These are phyloP conservation scores for Elephas maximus DNA, from an alignment of 2,113 vertebrate species.

Conservation along the genomic window DNA sequence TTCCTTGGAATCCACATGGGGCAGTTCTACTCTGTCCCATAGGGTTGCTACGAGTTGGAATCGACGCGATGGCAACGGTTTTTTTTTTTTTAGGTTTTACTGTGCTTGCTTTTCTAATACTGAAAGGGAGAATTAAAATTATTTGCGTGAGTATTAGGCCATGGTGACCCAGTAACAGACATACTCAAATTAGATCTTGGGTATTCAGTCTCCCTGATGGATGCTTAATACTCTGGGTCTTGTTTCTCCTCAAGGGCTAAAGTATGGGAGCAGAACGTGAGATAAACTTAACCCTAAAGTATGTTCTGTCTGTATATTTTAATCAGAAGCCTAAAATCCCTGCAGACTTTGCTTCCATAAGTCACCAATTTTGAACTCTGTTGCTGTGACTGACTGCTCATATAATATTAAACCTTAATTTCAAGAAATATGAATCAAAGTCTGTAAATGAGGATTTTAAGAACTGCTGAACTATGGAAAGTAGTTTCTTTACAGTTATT, in stretches of 20 bases:
- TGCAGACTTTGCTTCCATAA: slow-evolving; percentile 59
- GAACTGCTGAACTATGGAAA: slow-evolving; percentile 53
- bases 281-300: slow-evolving; percentile 66
- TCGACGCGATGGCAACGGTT: too few relatives aligned
- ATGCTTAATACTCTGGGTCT: slow-evolving; percentile 54
- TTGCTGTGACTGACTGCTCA: slow-evolving; percentile 66
- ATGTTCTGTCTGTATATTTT: slow-evolving; percentile 57
- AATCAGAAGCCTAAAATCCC: slow-evolving; percentile 71
- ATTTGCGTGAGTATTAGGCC: slow-evolving; percentile 27
- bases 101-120: slow-evolving; percentile 58
- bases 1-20: too few relatives aligned
- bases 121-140: slow-evolving; percentile 41
- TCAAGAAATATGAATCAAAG: slow-evolving; percentile 60
- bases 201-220: not conserved
- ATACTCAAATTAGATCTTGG: slow-evolving; percentile 37
- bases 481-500: slow-evolving; percentile 40
- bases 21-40: too few relatives aligned
- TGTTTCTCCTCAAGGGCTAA: slow-evolving; percentile 58
- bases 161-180: not conserved
- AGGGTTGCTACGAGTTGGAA: too few relatives aligned
- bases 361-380: slow-evolving; percentile 67
- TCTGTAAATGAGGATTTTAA: slow-evolving; percentile 66
- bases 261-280: slow-evolving; percentile 40
- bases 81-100: not conserved
- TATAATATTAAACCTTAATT: slow-evolving; percentile 80